Percentiles rank a stretch among this genome's conserved stretches.
These are phyloP conservation scores for Polydrusus pterygomalis DNA, from an alignment of 2,888 invertebrate species.

Conservation along the genomic window DNA sequence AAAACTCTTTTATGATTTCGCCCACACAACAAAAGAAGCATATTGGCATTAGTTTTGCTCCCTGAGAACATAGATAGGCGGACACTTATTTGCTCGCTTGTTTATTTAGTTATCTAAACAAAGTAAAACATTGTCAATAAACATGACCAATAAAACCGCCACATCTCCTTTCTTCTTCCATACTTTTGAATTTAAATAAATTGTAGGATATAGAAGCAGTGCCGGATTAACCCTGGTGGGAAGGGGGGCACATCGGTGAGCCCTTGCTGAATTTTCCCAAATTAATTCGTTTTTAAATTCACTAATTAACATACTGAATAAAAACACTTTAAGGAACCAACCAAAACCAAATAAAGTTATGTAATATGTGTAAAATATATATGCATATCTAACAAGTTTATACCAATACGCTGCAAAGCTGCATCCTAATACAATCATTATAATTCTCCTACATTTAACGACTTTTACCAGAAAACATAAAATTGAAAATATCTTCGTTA, in stretches of 20 bases:
- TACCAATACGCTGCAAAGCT: too few species aligned
- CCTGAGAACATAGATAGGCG: constrained; percentile 45
- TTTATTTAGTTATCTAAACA: constrained; percentile 51
- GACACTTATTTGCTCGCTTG: constrained; percentile 50
- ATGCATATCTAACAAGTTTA: too few species aligned
- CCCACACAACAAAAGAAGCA: constrained; percentile 50
- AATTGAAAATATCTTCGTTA: constrained; percentile 29
- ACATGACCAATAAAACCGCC: constrained; percentile 39
- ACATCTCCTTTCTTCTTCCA: not conserved
- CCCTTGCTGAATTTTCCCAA: too few species aligned
- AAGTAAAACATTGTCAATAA: constrained; percentile 50
- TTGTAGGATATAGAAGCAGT: too few species aligned
- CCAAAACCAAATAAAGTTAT: too few species aligned
- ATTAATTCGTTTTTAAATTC: too few species aligned
- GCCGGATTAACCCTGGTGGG: too few species aligned
- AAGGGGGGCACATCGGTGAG: too few species aligned
- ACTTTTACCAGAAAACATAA: constrained; percentile 15
- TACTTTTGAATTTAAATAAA: too few species aligned
- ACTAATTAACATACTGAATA: too few species aligned
- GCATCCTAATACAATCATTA: not conserved
- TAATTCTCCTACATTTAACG: constrained; percentile 14
- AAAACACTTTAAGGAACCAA: too few species aligned
- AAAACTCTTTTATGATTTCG: constrained; percentile 44
- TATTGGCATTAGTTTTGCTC: constrained; percentile 47
- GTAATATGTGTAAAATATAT: too few species aligned